Evolutionary conservation across 1,140 invertebrate genomes (phyloP), one percentile per base, ranked within the genome.

Genomic region (Latrodectus geometricus): DNA sequence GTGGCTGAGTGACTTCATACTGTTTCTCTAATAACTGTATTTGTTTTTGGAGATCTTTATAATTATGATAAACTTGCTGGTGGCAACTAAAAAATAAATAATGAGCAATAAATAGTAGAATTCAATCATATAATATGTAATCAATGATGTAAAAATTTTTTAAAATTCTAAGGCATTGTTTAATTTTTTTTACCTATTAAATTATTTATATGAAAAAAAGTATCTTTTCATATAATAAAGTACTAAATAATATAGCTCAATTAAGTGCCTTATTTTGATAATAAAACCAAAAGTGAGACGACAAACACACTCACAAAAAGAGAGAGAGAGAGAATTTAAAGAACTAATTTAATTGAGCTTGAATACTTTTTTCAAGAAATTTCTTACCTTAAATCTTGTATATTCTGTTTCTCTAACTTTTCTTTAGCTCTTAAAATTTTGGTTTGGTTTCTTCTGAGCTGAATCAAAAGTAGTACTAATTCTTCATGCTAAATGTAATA

Each of bases 1-100:
- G 91, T 4, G 97, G 97, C 90, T 96, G 96, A 88, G 96, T 96
- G 90, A 97, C 96, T 90, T 97, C 96, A 90, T 97, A 95, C 93
- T 95, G 90, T 89, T 96, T 95, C 90, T 97, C 95, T 70, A 96
- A 90, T 90, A 96, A 95, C 89, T 95, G 93, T 52, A 96, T 91
- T 90, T 96, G 96, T 89, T 94, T 94, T 90, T 95, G 95, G 21
- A 97, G 92, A 89, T 96, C 94, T 89, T 96, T 95, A 75, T 96
- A 91, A 81, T 95, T 94, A 90, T 95, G 94, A 70, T 96, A 91
- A 90, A 48, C 12, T 9, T 35, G 68, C 4, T 72, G 79, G 14
- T 48, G 17, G 11, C 11, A 2, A 17, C 54, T 61, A 61, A 17
- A n/a, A 61, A 14, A 14, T 61, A 61, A 61, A 61, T 14, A 61